These are phyloP conservation scores for Hemibagrus wyckioides DNA, from an alignment of 2,113 vertebrate genomes.

Conservation along the genomic window DNA sequence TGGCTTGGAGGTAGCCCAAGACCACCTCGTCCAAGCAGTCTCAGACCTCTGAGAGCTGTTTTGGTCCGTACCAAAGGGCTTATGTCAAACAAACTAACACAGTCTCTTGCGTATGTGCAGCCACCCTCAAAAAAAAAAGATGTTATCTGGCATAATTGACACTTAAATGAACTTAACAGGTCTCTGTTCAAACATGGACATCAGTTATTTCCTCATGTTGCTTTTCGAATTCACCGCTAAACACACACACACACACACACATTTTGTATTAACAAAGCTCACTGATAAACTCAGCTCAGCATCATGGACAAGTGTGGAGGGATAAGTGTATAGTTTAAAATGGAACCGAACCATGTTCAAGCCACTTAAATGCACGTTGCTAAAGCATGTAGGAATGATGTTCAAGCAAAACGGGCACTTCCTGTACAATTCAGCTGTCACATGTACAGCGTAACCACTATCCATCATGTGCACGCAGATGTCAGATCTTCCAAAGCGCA, in stretches of 20 bases:
- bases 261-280: neutral
- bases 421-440: neutral
- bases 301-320: neutral
- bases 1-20: neutral
- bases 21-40: neutral
- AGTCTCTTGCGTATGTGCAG: neutral
- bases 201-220: slow-evolving; percentile 47
- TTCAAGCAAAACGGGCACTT: slow-evolving; percentile 11
- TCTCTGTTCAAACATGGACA: slow-evolving; percentile 9
- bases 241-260: no score
- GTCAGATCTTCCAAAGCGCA: neutral
- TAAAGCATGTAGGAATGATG: neutral
- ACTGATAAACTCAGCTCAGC: neutral
- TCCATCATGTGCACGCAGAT: neutral
- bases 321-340: no score
- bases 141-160: neutral
- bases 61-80: neutral
- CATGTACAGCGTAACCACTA: neutral
- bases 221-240: slow-evolving; percentile 18
- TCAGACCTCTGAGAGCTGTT: neutral
- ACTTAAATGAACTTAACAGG: neutral
- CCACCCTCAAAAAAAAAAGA: neutral
- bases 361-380: neutral
- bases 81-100: neutral
- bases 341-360: neutral